These are phyloP conservation scores for Asobara japonica DNA, from an alignment of 1,140 invertebrate species.

Conservation along the genomic window DNA sequence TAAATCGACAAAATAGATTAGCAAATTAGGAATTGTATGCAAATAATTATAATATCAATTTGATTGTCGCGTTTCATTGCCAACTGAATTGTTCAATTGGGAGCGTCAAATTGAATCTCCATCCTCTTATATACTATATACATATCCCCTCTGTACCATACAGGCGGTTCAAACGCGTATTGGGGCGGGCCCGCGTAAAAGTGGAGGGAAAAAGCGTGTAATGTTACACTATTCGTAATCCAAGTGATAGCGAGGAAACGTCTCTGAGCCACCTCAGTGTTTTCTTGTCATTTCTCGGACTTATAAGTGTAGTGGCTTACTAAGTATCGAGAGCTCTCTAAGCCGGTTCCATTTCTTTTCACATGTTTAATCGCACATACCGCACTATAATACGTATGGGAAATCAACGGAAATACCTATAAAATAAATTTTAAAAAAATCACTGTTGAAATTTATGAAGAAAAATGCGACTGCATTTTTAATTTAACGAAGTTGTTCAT, in stretches of 20 bases:
- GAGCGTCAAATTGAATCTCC: too few relatives aligned
- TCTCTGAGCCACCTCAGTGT: neutral
- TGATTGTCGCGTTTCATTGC: too few relatives aligned
- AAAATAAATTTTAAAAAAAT: neutral
- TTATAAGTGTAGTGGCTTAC: neutral
- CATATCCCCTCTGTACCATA: neutral
- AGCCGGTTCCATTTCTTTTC: neutral
- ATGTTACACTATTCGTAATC: neutral
- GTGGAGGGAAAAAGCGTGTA: neutral
- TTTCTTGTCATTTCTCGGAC: neutral
- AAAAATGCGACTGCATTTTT: neutral
- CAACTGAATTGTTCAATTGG: too few relatives aligned
- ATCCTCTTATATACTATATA: neutral
- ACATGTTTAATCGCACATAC: neutral
- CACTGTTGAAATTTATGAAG: neutral
- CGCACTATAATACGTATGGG: neutral
- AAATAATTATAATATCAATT: too few relatives aligned
- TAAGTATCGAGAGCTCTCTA: neutral
- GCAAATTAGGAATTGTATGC: too few relatives aligned
- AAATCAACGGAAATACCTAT: neutral
- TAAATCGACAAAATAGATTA: too few relatives aligned
- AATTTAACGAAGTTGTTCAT: neutral
- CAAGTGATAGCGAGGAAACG: neutral
- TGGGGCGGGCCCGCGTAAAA: neutral
- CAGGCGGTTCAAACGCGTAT: neutral